Conservation (phyloP, 2,113 vertebrate species). For the Myiozetetes cayanensis region DNA sequence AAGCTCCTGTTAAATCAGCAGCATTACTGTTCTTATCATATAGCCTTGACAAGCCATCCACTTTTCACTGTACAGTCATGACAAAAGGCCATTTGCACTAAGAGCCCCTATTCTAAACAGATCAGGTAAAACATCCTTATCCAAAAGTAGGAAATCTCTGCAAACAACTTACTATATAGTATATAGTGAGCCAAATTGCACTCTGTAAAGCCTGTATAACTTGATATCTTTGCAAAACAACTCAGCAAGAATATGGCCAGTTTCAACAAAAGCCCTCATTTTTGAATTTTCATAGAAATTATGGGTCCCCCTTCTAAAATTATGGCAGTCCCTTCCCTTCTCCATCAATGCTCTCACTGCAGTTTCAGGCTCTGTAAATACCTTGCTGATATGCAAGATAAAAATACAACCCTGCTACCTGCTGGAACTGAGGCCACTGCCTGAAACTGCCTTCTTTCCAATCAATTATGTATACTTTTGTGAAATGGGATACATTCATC, state of each 20-base stretch:
- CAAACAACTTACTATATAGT: neutral
- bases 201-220: neutral
- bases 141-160: neutral
- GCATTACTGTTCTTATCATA: neutral
- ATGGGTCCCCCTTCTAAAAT: neutral
- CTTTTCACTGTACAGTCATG: neutral
- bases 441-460: neutral
- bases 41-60: neutral
- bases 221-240: neutral
- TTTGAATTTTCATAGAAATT: neutral
- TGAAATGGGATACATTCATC: constrained; percentile 15
- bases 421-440: neutral
- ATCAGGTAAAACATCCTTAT: neutral
- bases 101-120: neutral
- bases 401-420: neutral
- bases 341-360: neutral
- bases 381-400: neutral
- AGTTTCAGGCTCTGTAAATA: neutral
- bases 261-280: neutral
- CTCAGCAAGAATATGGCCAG: neutral
- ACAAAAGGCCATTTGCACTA: neutral
- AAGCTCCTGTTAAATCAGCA: neutral
- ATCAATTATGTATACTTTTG: neutral
- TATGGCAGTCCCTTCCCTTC: neutral
- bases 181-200: neutral